A percentile compares a stretch with the other conserved stretches of the same genome.
Conservation (phyloP, 1,140 invertebrate species). For the Drosophila repletoides region DNA sequence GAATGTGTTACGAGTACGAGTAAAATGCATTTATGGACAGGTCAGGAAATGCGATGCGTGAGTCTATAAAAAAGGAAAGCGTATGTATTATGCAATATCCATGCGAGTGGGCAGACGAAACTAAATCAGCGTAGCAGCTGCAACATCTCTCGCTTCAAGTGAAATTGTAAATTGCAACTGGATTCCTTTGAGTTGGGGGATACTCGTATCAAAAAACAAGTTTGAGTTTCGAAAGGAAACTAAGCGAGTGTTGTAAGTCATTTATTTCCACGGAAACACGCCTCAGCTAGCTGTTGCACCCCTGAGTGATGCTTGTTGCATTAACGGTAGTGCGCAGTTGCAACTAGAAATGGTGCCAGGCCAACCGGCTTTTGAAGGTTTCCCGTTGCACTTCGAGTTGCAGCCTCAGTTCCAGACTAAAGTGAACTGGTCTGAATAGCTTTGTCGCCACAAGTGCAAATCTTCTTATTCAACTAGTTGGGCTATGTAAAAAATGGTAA, state of each 20-base stretch:
- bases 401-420: constrained; percentile 8
- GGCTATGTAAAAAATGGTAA: not conserved
- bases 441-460: constrained; percentile 16
- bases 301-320: constrained; percentile 39
- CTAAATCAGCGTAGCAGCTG: constrained; percentile 41
- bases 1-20: too few relatives aligned
- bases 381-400: constrained; percentile 1
- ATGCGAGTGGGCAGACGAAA: constrained; percentile 37
- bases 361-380: constrained; percentile 1
- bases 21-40: not conserved
- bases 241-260: constrained; percentile 24
- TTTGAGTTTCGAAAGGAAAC: constrained; percentile 39
- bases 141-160: constrained; percentile 2
- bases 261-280: constrained; percentile 70
- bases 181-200: not conserved
- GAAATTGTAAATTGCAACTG: too few relatives aligned
- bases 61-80: constrained; percentile 30
- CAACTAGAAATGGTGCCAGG: not conserved
- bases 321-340: not conserved
- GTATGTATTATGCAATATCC: constrained; percentile 46
- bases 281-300: constrained; percentile 31
- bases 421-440: constrained; percentile 61
- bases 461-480: constrained; percentile 6
- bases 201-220: constrained; percentile 32
- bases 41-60: constrained; percentile 44